A percentile compares a stretch with the other conserved stretches of the same genome.
phyloP scores from a whole-genome alignment of 2,888 invertebrate species.

The Dyspetes luteomarginatus region DNA sequence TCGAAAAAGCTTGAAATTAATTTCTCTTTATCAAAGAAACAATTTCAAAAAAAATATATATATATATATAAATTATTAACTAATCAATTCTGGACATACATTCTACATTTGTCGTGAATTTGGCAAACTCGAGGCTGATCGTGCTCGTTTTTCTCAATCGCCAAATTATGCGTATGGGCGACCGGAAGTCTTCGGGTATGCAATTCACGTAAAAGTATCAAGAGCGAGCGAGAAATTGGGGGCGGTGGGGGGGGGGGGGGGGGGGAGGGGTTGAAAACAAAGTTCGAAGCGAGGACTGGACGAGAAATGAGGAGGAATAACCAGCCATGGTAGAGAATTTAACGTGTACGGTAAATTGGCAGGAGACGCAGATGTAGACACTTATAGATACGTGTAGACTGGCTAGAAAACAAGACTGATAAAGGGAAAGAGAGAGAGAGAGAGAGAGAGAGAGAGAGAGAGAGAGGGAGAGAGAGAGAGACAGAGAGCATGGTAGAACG shows the following conservation, averaged over 20 bases:
- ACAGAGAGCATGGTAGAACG: constrained; percentile 60
- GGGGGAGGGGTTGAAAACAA: neutral
- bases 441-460: constrained; percentile 19
- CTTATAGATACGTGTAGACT: neutral
- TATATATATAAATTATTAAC: too few species aligned
- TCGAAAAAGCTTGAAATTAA: too few species aligned
- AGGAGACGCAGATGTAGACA: constrained; percentile 40
- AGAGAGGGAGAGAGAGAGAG: constrained; percentile 17
- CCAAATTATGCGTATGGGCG: constrained; percentile 51
- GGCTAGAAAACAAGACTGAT: too few species aligned
- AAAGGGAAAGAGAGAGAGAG: constrained; percentile 12
- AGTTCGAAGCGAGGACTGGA: neutral
- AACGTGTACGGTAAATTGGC: constrained; percentile 33
- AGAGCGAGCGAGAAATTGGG: neutral
- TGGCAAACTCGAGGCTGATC: too few species aligned
- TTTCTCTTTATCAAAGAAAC: too few species aligned
- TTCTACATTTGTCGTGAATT: too few species aligned
- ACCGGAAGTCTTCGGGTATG: constrained; percentile 51
- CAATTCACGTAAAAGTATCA: constrained; percentile 21
- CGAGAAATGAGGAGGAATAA: constrained; percentile 16
- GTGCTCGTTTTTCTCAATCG: neutral
- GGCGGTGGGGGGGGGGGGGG: neutral
- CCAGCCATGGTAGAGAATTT: constrained; percentile 29
- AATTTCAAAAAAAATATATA: too few species aligned
- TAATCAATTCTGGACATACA: too few species aligned